Percentiles rank a stretch among this genome's conserved stretches.
phyloP scores from a whole-genome alignment of 92 coral and sea anemone genomes.

The Paragorgia papillata region DNA sequence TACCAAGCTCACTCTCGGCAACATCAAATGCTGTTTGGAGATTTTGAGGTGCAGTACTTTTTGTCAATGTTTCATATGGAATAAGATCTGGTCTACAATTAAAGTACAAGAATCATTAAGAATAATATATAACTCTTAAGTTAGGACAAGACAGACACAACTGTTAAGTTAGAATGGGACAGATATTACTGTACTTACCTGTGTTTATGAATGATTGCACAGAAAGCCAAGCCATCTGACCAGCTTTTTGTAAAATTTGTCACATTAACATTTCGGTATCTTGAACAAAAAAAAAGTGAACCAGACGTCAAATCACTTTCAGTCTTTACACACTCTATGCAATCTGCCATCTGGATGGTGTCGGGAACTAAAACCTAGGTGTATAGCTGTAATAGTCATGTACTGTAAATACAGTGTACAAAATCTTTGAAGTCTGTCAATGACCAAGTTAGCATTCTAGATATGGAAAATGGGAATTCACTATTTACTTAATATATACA shows the following conservation, averaged over 20 bases:
- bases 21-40: slow-evolving; percentile 97
- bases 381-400: too few species aligned
- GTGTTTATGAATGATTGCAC: slow-evolving; percentile 95
- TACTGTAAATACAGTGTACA: too few species aligned
- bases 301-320: too few species aligned
- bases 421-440: too few species aligned
- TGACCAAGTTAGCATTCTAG: too few species aligned
- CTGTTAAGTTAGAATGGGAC: background rate
- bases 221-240: slow-evolving; percentile 98
- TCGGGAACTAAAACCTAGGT: too few species aligned
- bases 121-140: background rate
- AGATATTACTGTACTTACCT: slow-evolving; percentile 50
- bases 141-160: too few species aligned
- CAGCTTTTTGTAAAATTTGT: slow-evolving; percentile 99
- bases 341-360: too few species aligned
- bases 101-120: background rate
- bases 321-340: too few species aligned
- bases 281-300: too few species aligned
- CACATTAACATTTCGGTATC: slow-evolving; percentile 92
- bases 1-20: slow-evolving; percentile 92
- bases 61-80: slow-evolving; percentile 78
- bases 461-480: too few species aligned
- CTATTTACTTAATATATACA: too few species aligned
- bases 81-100: slow-evolving; percentile 86
- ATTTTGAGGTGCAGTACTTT: slow-evolving; percentile 85